A percentile compares a stretch with the other conserved stretches of the same genome.
These are phyloP conservation scores for Drosophila navojoa DNA, from an alignment of 1,140 invertebrate genomes.

Conservation along the genomic window DNA sequence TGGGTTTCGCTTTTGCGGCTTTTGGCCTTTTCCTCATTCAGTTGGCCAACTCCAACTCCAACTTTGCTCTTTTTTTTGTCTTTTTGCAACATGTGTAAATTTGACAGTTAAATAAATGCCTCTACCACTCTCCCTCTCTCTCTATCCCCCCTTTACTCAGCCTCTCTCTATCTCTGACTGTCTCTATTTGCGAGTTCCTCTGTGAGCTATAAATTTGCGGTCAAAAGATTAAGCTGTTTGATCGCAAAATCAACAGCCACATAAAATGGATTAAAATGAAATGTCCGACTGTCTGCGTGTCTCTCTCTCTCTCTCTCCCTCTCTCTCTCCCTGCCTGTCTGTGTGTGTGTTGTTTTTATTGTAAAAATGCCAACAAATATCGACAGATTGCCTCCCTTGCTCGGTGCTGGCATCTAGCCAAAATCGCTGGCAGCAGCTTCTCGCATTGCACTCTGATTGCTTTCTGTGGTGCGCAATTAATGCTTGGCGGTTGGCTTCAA, in stretches of 20 bases:
- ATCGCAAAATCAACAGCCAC: slow-evolving; percentile 78
- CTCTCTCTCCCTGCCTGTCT: too few relatives aligned
- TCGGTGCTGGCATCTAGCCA: slow-evolving; percentile 24
- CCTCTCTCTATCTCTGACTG: not conserved
- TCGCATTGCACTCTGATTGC: slow-evolving; percentile 68
- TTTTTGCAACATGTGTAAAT: slow-evolving; percentile 71
- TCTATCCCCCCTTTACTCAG: not conserved
- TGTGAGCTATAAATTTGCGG: slow-evolving; percentile 70
- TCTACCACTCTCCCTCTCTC: not conserved
- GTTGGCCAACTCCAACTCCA: slow-evolving; percentile 14
- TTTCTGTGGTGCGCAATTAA: slow-evolving; percentile 76
- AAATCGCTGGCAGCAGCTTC: slow-evolving; percentile 14
- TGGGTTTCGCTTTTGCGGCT: slow-evolving; percentile 65
- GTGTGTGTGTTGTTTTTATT: not conserved
- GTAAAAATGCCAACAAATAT: slow-evolving; percentile 16
- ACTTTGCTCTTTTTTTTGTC: slow-evolving; percentile 18
- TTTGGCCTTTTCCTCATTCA: slow-evolving; percentile 39
- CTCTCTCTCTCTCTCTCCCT: too few relatives aligned
- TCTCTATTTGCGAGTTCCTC: not conserved
- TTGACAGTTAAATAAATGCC: slow-evolving; percentile 69
- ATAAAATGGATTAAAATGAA: slow-evolving; percentile 77
- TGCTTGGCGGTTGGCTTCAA: slow-evolving; percentile 38
- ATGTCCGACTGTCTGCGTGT: slow-evolving; percentile 51
- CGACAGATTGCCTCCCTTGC: slow-evolving; percentile 10
- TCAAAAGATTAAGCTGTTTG: slow-evolving; percentile 75